Evolutionary conservation across 2,113 vertebrate species (phyloP), one percentile per base, ranked within the genome.

Genomic region (Sphyrna mokarran): DNA sequence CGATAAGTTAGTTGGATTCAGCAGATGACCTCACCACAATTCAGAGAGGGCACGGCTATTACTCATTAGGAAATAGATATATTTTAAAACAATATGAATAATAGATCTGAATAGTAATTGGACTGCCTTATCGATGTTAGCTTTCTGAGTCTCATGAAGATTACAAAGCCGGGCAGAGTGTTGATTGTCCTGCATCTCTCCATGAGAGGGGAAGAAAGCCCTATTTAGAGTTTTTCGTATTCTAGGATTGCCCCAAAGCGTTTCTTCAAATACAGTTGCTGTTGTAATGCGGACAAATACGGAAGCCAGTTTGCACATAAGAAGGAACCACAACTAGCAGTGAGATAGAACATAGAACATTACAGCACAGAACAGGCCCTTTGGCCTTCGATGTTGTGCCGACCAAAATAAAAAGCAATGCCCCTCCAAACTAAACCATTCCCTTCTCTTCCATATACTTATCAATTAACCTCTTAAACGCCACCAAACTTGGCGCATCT

Each of bases 21-120:
- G 26, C 94, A 43, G 40, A 95, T 95, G 94, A 72, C 43, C 94
- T 95, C 13, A 54, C 43, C 69, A 61, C 68, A 76, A 95, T 26
- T 95, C 23, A 70, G 54, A 72, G 16, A 72, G 69, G 43, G 11
- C 94, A 0, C 18, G 23, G 69, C 69, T 26, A 29, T 72, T 95
- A 40, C 43, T 72, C 68, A 95, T 72, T 72, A 16, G 69, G 40
- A 43, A 95, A 95, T 69, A 54, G 43, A 40, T 29, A 72, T 72
- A 48, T 54, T 48, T 94, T 94, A 23, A 26, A 94, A 70, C 33
- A 40, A 68, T 69, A 68, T 48, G 20, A 70, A 94, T 48, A 11
- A 22, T 94, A 94, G 63, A 94, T 70, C 40, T 70, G 23, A 70
- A 70, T 37, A 93, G 40, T 94, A 37, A 69, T n/a, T 40, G 16